These are phyloP conservation scores for Epinotia ramella DNA, from an alignment of 2,888 invertebrate genomes.

Conservation along the genomic window DNA sequence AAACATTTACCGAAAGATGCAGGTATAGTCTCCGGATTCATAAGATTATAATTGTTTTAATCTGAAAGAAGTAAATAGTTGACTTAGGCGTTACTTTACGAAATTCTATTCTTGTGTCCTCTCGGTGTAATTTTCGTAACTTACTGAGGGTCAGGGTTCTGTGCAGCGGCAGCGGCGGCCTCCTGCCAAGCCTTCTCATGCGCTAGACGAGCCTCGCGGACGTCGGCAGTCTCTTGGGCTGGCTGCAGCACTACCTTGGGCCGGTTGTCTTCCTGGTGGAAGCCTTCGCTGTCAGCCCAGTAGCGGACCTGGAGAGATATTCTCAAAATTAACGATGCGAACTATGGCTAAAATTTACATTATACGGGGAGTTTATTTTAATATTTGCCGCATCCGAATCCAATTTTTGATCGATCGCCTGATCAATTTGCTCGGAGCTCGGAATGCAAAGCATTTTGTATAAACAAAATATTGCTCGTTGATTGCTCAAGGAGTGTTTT, in stretches of 20 bases:
- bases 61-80: too few relatives aligned
- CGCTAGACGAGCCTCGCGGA: slow-evolving; percentile 88
- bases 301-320: slow-evolving; percentile 84
- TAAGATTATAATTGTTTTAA: too few relatives aligned
- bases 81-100: too few relatives aligned
- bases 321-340: neutral
- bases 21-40: too few relatives aligned
- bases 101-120: neutral
- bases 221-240: slow-evolving; percentile 89
- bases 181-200: slow-evolving; percentile 89
- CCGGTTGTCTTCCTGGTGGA: slow-evolving; percentile 91
- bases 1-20: too few relatives aligned
- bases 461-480: neutral
- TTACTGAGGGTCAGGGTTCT: slow-evolving; percentile 70
- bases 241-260: slow-evolving; percentile 87
- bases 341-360: neutral
- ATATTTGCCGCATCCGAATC: neutral
- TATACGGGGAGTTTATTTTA: neutral
- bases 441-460: neutral
- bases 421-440: neutral
- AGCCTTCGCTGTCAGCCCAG: slow-evolving; percentile 91
- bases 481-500: neutral
- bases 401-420: neutral
- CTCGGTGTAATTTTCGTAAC: slow-evolving; percentile 8
- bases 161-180: slow-evolving; percentile 81